Conservation (phyloP, 2,113 vertebrate species). For the Cacatua alba region DNA sequence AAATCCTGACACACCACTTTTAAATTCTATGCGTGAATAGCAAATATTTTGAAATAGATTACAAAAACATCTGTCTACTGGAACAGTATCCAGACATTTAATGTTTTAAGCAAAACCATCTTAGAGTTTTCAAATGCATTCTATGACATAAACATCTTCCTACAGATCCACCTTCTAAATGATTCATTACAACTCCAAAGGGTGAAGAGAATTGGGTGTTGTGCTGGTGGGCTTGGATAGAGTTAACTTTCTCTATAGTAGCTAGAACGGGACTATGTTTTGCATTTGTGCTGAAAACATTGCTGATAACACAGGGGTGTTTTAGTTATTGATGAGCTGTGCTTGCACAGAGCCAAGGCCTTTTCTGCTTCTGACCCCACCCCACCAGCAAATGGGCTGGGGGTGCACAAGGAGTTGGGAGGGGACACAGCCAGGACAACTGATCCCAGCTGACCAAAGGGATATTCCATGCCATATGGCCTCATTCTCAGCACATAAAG, state of each 20-base stretch:
- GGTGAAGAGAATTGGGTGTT: background rate
- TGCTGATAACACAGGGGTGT: background rate
- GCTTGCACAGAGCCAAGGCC: background rate
- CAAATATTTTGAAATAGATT: background rate
- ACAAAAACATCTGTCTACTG: background rate
- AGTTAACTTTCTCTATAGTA: background rate
- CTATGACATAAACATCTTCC: background rate
- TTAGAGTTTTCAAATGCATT: background rate
- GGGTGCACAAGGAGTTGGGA: background rate
- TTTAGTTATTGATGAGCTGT: background rate
- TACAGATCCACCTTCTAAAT: background rate
- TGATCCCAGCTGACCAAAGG: background rate
- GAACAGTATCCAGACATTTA: background rate
- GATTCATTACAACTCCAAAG: background rate
- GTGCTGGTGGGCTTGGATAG: background rate
- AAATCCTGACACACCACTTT: background rate
- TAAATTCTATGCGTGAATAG: background rate
- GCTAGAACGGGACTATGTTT: background rate
- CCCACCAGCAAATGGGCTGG: fast-evolving
- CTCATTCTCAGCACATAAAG: background rate
- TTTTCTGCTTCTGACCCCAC: background rate
- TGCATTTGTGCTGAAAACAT: background rate
- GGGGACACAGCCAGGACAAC: background rate
- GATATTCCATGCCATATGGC: background rate
- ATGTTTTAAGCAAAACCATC: background rate